phyloP scores from a whole-genome alignment of 1,140 invertebrate species.

The Drosophila trapezifrons region DNA sequence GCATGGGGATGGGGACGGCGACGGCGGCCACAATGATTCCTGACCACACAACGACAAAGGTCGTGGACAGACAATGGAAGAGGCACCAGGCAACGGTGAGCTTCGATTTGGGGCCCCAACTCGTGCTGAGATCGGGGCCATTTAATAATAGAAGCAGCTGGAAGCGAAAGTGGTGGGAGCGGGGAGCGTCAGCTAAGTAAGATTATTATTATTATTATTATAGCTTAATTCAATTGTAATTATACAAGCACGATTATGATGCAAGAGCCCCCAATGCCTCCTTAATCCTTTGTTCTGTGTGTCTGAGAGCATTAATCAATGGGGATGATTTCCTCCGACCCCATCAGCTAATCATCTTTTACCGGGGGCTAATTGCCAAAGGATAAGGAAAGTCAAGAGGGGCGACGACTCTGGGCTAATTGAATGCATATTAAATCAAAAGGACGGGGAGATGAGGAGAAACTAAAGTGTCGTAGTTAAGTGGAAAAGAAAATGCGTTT shows the following conservation, averaged over 20 bases:
- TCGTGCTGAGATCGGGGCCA: constrained; percentile 22
- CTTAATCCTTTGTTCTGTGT: not conserved
- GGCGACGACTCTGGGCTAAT: constrained; percentile 23
- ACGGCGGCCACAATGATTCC: constrained; percentile 13
- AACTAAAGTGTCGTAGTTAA: constrained; percentile 53
- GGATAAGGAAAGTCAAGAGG: constrained; percentile 5
- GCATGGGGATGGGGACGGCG: constrained; percentile 2
- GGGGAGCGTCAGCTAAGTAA: constrained; percentile 30
- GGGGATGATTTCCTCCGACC: constrained; percentile 1
- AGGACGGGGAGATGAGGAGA: constrained; percentile 19
- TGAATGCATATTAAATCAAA: constrained; percentile 54
- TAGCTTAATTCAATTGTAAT: constrained; percentile 80
- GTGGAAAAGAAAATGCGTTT: constrained; percentile 74
- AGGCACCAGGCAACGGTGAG: constrained; percentile 4
- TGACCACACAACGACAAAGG: constrained; percentile 26
- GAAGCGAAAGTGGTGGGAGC: constrained; percentile 22
- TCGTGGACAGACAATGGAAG: constrained; percentile 16
- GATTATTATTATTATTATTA: constrained; percentile 53
- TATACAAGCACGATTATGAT: constrained; percentile 57
- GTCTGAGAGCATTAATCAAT: constrained; percentile 42
- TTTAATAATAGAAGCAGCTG: constrained; percentile 23
- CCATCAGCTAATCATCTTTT: constrained; percentile 38
- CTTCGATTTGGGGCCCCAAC: constrained; percentile 3
- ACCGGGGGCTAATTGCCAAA: constrained; percentile 35
- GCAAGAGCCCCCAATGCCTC: constrained; percentile 8